Percentiles rank a stretch among this genome's conserved stretches.
phyloP scores from a whole-genome alignment of 2,797 vertebrate species.

The Peromyscus melanophrys region DNA sequence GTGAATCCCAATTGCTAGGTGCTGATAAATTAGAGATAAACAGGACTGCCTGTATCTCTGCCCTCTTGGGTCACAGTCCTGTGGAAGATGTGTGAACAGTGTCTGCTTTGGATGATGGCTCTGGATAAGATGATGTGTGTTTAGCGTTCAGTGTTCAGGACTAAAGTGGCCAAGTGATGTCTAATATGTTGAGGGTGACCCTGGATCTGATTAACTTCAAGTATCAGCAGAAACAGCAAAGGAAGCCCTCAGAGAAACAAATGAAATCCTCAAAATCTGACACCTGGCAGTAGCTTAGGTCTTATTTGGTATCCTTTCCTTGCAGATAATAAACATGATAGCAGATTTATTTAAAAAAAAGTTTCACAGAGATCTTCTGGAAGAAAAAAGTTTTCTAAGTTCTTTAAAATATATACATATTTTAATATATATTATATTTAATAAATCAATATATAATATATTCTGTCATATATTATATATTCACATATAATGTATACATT shows the following conservation, averaged over 20 bases:
- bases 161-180: background rate
- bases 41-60: background rate
- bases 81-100: background rate
- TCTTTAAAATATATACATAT: background rate
- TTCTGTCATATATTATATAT: too few species aligned
- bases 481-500: too few species aligned
- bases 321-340: background rate
- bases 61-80: background rate
- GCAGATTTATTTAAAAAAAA: background rate
- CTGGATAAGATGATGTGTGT: background rate
- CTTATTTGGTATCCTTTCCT: constrained; percentile 8
- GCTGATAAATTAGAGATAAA: background rate
- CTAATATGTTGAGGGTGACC: background rate
- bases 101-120: background rate
- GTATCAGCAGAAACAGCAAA: background rate
- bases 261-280: background rate
- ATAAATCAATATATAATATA: too few species aligned
- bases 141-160: background rate
- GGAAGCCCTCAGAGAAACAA: background rate
- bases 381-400: constrained; percentile 44
- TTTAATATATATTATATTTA: too few species aligned
- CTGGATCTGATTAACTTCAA: background rate
- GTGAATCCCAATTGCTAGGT: background rate
- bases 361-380: constrained; percentile 4
- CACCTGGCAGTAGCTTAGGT: constrained; percentile 5